phyloP scores from a whole-genome alignment of 2,113 vertebrate genomes.

The Nicator chloris region DNA sequence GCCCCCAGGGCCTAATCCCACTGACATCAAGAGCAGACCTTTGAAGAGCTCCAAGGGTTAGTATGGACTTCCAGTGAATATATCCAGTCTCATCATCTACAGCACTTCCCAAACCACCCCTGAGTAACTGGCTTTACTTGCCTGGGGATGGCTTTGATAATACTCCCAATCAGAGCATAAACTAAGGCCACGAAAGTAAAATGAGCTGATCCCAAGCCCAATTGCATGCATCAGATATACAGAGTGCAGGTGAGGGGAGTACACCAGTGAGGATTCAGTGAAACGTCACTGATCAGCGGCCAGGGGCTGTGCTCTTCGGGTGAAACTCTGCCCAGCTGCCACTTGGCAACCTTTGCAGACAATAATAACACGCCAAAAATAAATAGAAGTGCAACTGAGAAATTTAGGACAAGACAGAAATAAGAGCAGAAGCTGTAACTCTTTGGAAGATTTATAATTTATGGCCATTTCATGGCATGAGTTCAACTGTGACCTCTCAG shows the following conservation, averaged over 20 bases:
- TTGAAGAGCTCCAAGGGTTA: background rate
- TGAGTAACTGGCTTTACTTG: background rate
- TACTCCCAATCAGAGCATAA: background rate
- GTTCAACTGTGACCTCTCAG: constrained; percentile 72
- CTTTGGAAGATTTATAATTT: constrained; percentile 76
- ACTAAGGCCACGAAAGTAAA: background rate
- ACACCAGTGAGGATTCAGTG: background rate
- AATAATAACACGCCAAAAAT: constrained; percentile 63
- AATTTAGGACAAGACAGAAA: constrained; percentile 62
- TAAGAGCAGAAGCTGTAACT: constrained; percentile 57
- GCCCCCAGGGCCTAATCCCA: background rate
- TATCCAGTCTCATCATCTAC: background rate
- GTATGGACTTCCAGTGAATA: background rate
- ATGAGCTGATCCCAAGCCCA: background rate
- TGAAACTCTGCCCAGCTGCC: background rate
- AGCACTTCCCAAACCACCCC: background rate
- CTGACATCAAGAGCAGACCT: background rate
- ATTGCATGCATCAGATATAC: fast-evolving
- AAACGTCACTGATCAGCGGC: background rate
- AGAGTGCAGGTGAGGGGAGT: background rate
- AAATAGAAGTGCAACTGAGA: constrained; percentile 65
- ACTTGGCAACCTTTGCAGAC: background rate
- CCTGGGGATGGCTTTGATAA: background rate
- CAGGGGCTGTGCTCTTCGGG: background rate
- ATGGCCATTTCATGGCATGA: constrained; percentile 75